A percentile compares a stretch with the other conserved stretches of the same genome.
phyloP scores from a whole-genome alignment of 2,888 invertebrate genomes.

The Phrixothrix hirtus region DNA sequence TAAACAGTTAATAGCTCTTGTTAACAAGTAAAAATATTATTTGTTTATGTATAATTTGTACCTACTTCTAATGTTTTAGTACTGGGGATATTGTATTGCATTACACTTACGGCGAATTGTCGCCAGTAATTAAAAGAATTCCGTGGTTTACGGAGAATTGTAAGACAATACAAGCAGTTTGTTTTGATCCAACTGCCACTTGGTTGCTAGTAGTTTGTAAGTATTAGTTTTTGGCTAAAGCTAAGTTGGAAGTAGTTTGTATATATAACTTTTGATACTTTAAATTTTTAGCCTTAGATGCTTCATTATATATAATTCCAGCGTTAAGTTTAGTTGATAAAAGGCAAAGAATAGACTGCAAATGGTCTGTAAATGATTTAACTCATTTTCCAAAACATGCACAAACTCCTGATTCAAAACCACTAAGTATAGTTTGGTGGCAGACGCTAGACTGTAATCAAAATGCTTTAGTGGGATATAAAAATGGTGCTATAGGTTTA shows the following conservation, averaged over 20 bases:
- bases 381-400: conserved; percentile 57
- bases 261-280: conserved; percentile 49
- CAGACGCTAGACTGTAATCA: conserved; percentile 73
- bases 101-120: conserved; percentile 53
- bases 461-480: conserved; percentile 72
- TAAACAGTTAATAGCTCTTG: conserved; percentile 52
- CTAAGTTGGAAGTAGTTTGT: conserved; percentile 71
- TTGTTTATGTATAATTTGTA: too few relatives aligned
- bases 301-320: conserved; percentile 66
- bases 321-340: conserved; percentile 63
- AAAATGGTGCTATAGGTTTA: conserved; percentile 62
- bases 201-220: conserved; percentile 71
- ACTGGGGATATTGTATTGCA: conserved; percentile 52
- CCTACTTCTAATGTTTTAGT: conserved; percentile 42
- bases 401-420: conserved; percentile 54
- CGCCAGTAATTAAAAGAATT: conserved; percentile 51
- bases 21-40: conserved; percentile 49
- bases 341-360: conserved; percentile 59
- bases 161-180: conserved; percentile 67
- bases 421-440: conserved; percentile 76
- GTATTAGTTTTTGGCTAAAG: conserved; percentile 38
- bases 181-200: conserved; percentile 82
- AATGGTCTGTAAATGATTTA: conserved; percentile 63
- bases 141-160: conserved; percentile 53
- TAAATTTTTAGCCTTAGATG: conserved; percentile 60